Evolutionary conservation across 92 coral and sea anemone species (phyloP), one percentile per base, ranked within the genome.

Genomic region (Siderastrea radians): DNA sequence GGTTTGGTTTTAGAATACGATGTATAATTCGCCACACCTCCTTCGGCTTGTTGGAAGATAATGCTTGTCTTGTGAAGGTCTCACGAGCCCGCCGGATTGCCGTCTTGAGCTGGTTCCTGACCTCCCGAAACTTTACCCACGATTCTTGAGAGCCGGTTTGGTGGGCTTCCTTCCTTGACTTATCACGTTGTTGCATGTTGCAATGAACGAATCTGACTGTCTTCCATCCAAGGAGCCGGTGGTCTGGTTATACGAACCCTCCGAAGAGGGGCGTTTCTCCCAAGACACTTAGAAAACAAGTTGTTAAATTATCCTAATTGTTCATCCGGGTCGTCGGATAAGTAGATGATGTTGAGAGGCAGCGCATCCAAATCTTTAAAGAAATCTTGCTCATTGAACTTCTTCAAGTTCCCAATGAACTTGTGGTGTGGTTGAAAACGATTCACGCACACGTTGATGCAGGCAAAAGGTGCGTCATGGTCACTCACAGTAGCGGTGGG

Each of bases 221-320:
- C 51, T 1, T 88, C 91, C 91, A 88, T 88, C 86, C 91, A 82
- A 13, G 91, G 87, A 19, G 82, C 78, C 14, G 87, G 87, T 3
- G 87, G 91, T 19, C 80, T 46, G 7, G 87, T 80, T 13, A 77
- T 46, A 16, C 70, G 69, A 54, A 60, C 86, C 17, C 76, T 17
- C 64, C 76, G 48, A n/a, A 82, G 72, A 66, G 78, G 77, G 61
- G 80, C 79, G 51, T 83, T 70, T 54, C 49, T 70, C 75, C 68
- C 78, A 12, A 83, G 82, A 63, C 81, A 73, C 73, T 87, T 79
- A 49, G 47, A 17, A 57, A 87, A 87, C 17, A 87, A 15, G 69
- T 52, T 60, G 53, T 87, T 54, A 74, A 87, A 80, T 72, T 68
- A 47, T 52, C 53, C 86, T 49, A 87, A 82, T 62, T 79, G 65